These are phyloP conservation scores for Spongilla lacustris DNA, from an alignment of 37 sponge, comb jelly and placozoan genomes.

Conservation along the genomic window DNA sequence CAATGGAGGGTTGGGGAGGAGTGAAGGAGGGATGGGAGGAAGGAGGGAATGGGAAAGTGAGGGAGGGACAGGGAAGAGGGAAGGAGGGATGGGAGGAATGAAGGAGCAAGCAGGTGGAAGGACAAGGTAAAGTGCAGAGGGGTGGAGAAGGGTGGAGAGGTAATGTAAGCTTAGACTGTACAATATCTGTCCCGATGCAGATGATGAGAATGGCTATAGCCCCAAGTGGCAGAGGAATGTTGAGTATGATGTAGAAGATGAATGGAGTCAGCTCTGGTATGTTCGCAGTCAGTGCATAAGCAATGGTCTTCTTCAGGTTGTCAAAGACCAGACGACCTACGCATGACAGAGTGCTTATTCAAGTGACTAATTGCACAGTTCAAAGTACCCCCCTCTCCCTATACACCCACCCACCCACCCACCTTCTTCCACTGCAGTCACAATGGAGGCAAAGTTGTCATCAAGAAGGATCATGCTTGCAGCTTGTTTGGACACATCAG, in stretches of 20 bases:
- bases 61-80: too few relatives aligned
- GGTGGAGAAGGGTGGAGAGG: too few relatives aligned
- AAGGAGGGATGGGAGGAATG: too few relatives aligned
- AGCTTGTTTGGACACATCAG: constrained; percentile 99
- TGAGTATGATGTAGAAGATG: constrained; percentile 84
- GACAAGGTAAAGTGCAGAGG: too few relatives aligned
- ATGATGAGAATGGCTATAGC: constrained; percentile 95
- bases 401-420: background rate
- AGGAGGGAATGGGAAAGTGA: too few relatives aligned
- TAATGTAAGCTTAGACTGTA: background rate
- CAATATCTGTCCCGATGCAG: constrained; percentile 97
- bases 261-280: constrained; percentile 97
- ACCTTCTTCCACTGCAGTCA: constrained; percentile 97
- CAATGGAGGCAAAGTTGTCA: constrained; percentile 99
- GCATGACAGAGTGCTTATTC: background rate
- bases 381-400: too few relatives aligned
- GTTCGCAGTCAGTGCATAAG: constrained; percentile 98
- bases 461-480: constrained; percentile 99
- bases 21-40: too few relatives aligned
- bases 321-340: constrained; percentile 97
- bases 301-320: constrained; percentile 99
- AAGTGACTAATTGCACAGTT: background rate
- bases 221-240: constrained; percentile 94
- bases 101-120: too few relatives aligned
- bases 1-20: too few relatives aligned